phyloP scores from a whole-genome alignment of 2,797 vertebrate species.

The Sebastes variabilis region DNA sequence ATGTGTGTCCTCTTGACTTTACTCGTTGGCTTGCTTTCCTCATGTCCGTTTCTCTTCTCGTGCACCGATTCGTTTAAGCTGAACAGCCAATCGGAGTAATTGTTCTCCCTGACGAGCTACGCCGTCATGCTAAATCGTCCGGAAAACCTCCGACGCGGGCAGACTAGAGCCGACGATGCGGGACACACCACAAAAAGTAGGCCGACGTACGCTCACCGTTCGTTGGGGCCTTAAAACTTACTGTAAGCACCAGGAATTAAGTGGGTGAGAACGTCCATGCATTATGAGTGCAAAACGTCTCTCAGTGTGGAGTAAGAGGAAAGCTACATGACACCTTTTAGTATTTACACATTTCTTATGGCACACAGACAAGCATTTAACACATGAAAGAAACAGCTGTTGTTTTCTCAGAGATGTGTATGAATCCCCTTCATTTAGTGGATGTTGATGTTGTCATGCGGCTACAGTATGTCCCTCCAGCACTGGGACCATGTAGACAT shows the following conservation, averaged over 20 bases:
- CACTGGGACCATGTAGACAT: neutral
- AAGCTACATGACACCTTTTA: conserved; percentile 17
- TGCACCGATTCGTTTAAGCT: too few species aligned
- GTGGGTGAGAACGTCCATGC: neutral
- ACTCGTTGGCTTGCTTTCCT: too few species aligned
- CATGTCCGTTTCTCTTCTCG: too few species aligned
- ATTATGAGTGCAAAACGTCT: neutral
- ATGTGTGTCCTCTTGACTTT: too few species aligned
- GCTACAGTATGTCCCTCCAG: conserved; percentile 1
- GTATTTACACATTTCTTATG: conserved; percentile 23
- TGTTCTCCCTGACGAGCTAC: too few species aligned
- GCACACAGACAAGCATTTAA: conserved; percentile 23
- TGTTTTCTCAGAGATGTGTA: conserved; percentile 39
- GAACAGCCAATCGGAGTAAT: too few species aligned
- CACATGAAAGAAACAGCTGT: conserved; percentile 50
- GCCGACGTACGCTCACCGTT: too few species aligned
- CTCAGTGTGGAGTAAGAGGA: neutral
- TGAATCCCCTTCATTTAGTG: conserved; percentile 21
- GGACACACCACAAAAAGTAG: too few species aligned
- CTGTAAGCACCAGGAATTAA: conserved; percentile 12
- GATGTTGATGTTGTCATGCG: conserved; percentile 16
- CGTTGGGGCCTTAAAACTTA: neutral
- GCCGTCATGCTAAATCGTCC: too few species aligned
- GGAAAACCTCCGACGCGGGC: too few species aligned
- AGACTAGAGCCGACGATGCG: too few species aligned